Conservation (phyloP, 2,888 invertebrate species). For the Agrotis exclamationis region DNA sequence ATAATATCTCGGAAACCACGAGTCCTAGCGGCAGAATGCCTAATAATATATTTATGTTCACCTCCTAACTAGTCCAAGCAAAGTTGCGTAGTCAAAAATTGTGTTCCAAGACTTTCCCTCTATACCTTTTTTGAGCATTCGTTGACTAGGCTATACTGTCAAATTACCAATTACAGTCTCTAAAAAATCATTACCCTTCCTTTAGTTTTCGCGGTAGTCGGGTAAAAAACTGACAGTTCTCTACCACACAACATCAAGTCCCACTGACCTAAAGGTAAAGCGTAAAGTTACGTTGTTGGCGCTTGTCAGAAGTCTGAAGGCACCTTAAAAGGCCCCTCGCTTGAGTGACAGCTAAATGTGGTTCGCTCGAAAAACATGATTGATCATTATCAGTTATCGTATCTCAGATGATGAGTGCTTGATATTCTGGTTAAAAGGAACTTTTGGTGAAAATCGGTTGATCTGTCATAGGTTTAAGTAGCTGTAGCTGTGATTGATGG, state of each 20-base stretch:
- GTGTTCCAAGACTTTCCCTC: too few species aligned
- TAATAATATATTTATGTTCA: too few species aligned
- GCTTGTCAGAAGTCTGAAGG: constrained; percentile 56
- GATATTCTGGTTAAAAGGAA: constrained; percentile 9
- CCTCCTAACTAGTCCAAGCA: too few species aligned
- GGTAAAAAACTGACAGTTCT: neutral
- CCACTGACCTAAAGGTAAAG: constrained; percentile 47
- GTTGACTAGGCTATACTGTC: too few species aligned
- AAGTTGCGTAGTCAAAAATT: too few species aligned
- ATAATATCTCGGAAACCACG: too few species aligned
- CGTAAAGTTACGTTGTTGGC: constrained; percentile 56
- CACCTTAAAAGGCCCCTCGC: constrained; percentile 43
- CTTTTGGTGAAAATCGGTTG: neutral
- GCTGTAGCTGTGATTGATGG: neutral
- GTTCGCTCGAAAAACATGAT: constrained; percentile 56
- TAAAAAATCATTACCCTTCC: too few species aligned
- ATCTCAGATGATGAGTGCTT: constrained; percentile 43
- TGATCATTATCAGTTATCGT: constrained; percentile 59
- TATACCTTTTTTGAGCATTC: too few species aligned
- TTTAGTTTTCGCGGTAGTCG: too few species aligned
- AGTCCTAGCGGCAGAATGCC: too few species aligned
- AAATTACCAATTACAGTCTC: too few species aligned
- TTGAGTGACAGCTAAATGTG: constrained; percentile 62
- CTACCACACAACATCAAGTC: constrained; percentile 17
- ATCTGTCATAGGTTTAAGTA: constrained; percentile 5